Conservation (phyloP, 1,140 invertebrate genomes). For the Drosophila biarmipes region DNA sequence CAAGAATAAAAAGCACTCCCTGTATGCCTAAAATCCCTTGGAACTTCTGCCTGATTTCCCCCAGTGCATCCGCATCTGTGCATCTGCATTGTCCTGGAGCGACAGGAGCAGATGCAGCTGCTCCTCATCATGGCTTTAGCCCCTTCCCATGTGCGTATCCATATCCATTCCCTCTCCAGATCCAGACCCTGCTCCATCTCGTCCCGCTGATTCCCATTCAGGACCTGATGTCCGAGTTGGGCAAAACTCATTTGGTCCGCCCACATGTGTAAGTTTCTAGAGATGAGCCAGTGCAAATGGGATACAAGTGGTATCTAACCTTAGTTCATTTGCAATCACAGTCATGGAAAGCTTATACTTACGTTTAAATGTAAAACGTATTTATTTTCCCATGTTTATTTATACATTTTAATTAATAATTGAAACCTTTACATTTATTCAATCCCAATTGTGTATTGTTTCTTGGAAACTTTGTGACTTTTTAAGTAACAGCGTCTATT, state of each 20-base stretch:
- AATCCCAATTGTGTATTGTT: no score
- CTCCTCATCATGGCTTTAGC: slow-evolving; percentile 40
- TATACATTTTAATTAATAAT: no score
- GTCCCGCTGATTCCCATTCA: slow-evolving; percentile 13
- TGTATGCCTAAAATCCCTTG: no score
- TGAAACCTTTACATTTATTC: no score
- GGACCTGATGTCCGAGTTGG: slow-evolving; percentile 49
- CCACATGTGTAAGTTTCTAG: slow-evolving; percentile 27
- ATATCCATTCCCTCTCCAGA: not conserved
- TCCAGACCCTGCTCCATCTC: not conserved
- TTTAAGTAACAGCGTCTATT: not conserved
- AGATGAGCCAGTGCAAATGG: slow-evolving; percentile 38
- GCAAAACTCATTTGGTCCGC: slow-evolving; percentile 38
- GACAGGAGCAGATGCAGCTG: slow-evolving; percentile 33
- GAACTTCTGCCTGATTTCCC: not conserved
- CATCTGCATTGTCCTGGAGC: slow-evolving; percentile 62
- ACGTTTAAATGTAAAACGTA: no score
- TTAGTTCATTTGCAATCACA: not conserved
- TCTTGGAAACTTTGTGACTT: not conserved
- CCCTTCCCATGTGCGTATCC: slow-evolving; percentile 3
- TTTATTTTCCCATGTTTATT: no score
- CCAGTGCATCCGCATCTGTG: slow-evolving; percentile 33
- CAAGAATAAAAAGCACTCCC: no score
- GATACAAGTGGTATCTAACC: not conserved
- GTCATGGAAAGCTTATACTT: no score